Evolutionary conservation across 2,888 invertebrate genomes (phyloP), one percentile per base, ranked within the genome.

Genomic region (Enchytraeus crypticus): DNA sequence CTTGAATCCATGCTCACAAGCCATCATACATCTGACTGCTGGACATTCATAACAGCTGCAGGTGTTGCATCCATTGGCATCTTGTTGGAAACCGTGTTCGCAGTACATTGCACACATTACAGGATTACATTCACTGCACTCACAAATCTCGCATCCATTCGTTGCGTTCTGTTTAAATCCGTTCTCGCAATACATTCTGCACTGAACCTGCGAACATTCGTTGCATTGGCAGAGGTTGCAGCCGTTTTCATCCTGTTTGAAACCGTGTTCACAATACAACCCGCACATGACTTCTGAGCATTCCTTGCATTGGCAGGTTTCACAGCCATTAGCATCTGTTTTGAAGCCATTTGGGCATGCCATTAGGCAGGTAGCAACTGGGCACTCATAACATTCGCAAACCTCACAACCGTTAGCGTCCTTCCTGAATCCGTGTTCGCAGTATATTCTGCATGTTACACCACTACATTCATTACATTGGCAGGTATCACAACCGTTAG

Each of bases 401-500:
- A 47, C 38, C n/a, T 64, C 62, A 56, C 65, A 65, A 14, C 64
- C 65, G 8, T 64, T 59, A 14, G 27, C 51, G 34, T 65, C 65
- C 26, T 53, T 58, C 53, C 51, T 29, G 51, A 61, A 65, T 5
- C 65, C 65, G 43, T 61, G 46, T 26, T 46, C 27, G 51, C 65
- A 65, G 46, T 65, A 49, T 60, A 61, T 61, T 26, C 14, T 14
- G 32, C 65, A 65, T 26, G 11, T 51, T n/a, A 61, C 21, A 5
- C 47, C 53, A 21, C 59, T 51, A 30, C 65, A 65, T 23, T 57
- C 61, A 32, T 30, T 27, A 34, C 65, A 65, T 21, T n/a, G n/a
- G 49, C 65, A 65, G 5, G 49, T 53, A 5, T 64, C 62, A 56
- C 65, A 65, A n/a, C 64, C 65, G 14, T 64, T 56, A 21, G n/a